Evolutionary conservation across 2,113 vertebrate genomes (phyloP).

Genomic region (Rana temporaria): DNA sequence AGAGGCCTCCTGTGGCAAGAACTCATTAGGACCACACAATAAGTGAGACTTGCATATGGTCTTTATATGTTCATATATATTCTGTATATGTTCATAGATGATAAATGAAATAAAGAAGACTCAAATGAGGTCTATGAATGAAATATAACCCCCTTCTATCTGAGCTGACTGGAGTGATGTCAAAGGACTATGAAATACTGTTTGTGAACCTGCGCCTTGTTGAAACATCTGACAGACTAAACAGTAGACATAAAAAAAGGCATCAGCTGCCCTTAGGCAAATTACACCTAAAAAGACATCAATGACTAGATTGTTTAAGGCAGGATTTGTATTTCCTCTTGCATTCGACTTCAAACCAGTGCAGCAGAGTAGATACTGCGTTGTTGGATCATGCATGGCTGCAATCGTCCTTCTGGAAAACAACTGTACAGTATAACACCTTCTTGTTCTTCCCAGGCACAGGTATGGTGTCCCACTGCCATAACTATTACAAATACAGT

Average conservation of each 20-base stretch:
- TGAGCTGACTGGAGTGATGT: background rate
- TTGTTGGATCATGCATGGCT: slow-evolving; percentile 4
- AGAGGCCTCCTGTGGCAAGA: background rate
- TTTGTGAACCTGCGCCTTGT: background rate
- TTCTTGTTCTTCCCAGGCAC: slow-evolving; percentile 6
- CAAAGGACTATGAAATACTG: background rate
- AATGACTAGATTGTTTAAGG: slow-evolving; percentile 9
- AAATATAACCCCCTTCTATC: no score
- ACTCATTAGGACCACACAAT: background rate
- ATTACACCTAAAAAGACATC: background rate
- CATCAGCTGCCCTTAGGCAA: background rate
- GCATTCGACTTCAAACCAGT: background rate
- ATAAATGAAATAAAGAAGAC: background rate
- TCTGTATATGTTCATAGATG: background rate
- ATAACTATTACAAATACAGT: background rate
- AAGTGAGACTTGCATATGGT: background rate
- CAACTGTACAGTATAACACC: slow-evolving; percentile 1
- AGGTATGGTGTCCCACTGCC: slow-evolving; percentile 13
- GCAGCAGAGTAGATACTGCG: background rate
- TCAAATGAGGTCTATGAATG: background rate
- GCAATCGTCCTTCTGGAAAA: slow-evolving; percentile 19
- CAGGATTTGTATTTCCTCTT: background rate
- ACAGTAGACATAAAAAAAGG: background rate
- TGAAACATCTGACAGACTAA: background rate
- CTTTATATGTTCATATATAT: background rate